Evolutionary conservation across 2,797 vertebrate genomes (phyloP).

Genomic region (Chromis chromis): DNA sequence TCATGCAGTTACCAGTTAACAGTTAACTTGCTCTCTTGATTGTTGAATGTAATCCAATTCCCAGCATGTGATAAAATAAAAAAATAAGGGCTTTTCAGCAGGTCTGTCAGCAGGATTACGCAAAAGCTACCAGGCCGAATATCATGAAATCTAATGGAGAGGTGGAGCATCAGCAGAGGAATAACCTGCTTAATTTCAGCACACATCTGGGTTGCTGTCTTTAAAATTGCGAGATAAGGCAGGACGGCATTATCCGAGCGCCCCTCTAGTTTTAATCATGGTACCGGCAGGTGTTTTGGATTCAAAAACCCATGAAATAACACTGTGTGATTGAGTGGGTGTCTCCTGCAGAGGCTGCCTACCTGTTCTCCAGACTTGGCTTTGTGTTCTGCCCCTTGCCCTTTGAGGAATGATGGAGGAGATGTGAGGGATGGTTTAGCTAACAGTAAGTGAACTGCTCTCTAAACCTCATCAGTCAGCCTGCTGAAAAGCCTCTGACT

Average conservation of each 20-base stretch:
- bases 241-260: no score
- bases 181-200: no score
- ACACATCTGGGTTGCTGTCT: no score
- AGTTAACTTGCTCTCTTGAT: conserved; percentile 5
- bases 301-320: conserved; percentile 35
- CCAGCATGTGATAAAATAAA: not conserved
- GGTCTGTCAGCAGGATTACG: no score
- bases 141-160: no score
- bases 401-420: conserved; percentile 36
- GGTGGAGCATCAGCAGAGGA: no score
- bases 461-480: conserved; percentile 46
- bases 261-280: conserved; percentile 9
- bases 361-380: conserved; percentile 23
- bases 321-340: conserved; percentile 31
- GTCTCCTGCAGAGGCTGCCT: conserved; percentile 37
- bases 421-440: conserved; percentile 47
- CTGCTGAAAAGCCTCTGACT: conserved; percentile 20
- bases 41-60: conserved; percentile 4
- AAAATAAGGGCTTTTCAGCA: not conserved
- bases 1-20: conserved; percentile 11
- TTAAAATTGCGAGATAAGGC: no score
- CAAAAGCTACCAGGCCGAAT: no score
- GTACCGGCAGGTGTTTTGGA: conserved; percentile 7
- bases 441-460: conserved; percentile 23
- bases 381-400: conserved; percentile 22